These are phyloP conservation scores for Sciurus carolinensis DNA, from an alignment of 2,797 vertebrate species.

Conservation along the genomic window DNA sequence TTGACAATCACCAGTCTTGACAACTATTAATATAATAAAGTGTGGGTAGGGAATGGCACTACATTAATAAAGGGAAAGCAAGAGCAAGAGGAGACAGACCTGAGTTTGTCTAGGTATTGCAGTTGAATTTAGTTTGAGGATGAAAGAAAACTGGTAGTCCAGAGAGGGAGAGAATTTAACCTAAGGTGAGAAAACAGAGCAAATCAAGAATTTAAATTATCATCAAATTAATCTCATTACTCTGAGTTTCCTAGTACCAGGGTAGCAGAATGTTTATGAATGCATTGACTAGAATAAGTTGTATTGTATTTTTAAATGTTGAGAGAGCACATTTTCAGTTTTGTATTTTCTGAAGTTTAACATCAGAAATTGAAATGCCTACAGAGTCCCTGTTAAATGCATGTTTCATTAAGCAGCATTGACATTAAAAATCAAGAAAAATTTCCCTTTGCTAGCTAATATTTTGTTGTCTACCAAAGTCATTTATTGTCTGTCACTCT, in stretches of 20 bases:
- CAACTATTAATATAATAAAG: background rate
- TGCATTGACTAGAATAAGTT: background rate
- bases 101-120: background rate
- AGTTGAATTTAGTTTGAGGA: background rate
- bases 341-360: constrained; percentile 37
- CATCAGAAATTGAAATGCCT: background rate
- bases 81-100: background rate
- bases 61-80: background rate
- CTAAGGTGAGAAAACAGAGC: background rate
- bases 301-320: background rate
- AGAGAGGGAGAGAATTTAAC: background rate
- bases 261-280: background rate
- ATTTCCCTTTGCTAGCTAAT: constrained; percentile 24
- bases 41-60: background rate
- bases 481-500: constrained; percentile 62
- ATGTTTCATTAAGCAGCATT: constrained; percentile 17
- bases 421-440: constrained; percentile 65
- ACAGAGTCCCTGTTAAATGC: background rate
- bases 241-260: background rate
- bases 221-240: background rate
- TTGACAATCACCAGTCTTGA: background rate
- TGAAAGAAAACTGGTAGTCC: background rate
- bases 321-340: background rate
- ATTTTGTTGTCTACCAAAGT: constrained; percentile 71
- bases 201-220: background rate